A percentile compares a stretch with the other conserved stretches of the same genome.
phyloP scores from a whole-genome alignment of 2,797 vertebrate species.

The Microctenopoma stevenorrisi region DNA sequence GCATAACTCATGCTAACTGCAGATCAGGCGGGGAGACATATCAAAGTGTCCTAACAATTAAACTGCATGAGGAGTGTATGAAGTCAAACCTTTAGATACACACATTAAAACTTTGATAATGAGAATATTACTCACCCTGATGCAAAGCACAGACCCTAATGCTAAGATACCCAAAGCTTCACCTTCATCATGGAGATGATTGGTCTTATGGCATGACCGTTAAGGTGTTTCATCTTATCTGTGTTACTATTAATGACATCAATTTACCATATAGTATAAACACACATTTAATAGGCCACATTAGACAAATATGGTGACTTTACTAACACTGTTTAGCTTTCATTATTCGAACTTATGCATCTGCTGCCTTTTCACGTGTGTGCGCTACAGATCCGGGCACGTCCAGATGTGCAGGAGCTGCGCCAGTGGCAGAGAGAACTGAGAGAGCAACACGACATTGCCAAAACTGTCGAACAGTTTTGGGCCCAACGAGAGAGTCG shows the following conservation, averaged over 20 bases:
- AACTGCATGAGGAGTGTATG: neutral
- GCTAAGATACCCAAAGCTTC: neutral
- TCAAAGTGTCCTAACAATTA: slow-evolving; percentile 22
- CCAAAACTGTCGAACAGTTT: slow-evolving; percentile 82
- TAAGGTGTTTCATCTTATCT: neutral
- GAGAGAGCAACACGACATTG: slow-evolving; percentile 83
- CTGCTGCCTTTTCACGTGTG: slow-evolving; percentile 18
- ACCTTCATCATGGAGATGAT: neutral
- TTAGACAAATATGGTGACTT: neutral
- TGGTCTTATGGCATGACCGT: neutral
- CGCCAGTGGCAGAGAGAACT: slow-evolving; percentile 91
- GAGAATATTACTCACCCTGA: neutral
- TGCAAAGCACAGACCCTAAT: neutral
- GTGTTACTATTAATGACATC: neutral
- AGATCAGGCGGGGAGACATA: slow-evolving; percentile 9
- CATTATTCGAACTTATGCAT: slow-evolving; percentile 10
- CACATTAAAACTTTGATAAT: neutral
- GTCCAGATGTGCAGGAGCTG: slow-evolving; percentile 89
- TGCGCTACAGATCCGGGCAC: slow-evolving; percentile 83
- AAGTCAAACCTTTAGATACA: neutral
- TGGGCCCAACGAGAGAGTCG: slow-evolving; percentile 87
- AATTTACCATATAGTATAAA: neutral
- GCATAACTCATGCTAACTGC: slow-evolving; percentile 13
- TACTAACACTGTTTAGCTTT: slow-evolving; percentile 10
- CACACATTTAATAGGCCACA: neutral